Evolutionary conservation across 2,113 vertebrate species (phyloP).

Genomic region (Stigmatopora argus): DNA sequence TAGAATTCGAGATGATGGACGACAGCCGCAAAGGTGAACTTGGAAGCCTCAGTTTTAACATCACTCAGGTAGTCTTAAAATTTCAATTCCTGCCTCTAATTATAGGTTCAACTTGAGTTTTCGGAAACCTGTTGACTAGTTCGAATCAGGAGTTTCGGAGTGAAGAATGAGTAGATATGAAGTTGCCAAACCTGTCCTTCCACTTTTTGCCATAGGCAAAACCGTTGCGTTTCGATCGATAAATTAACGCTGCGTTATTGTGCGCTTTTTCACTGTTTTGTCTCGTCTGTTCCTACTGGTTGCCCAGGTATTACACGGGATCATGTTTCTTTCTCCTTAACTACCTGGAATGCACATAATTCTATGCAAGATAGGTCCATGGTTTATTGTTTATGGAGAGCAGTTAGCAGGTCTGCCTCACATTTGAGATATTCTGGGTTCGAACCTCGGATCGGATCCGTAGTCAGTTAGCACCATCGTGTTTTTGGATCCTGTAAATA

Average conservation of each 20-base stretch:
- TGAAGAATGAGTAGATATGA: not conserved
- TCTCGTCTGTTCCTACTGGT: not conserved
- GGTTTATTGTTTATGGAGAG: not conserved
- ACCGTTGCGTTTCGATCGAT: not conserved
- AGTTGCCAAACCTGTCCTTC: conserved; percentile 52
- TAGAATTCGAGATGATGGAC: conserved; percentile 58
- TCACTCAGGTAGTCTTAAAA: conserved; percentile 40
- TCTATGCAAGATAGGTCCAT: not conserved
- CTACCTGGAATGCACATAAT: not conserved
- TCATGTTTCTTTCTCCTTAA: not conserved
- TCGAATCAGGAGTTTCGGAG: not conserved
- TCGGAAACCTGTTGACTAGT: too few species aligned
- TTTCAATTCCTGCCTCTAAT: not conserved
- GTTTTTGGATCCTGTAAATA: too few species aligned
- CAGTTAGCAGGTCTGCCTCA: too few species aligned
- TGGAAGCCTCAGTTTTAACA: conserved; percentile 26
- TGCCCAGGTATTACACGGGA: not conserved
- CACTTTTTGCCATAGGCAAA: conserved; percentile 21
- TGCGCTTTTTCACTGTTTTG: too few species aligned
- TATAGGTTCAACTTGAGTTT: not conserved
- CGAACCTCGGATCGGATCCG: too few species aligned
- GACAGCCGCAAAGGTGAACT: conserved; percentile 39
- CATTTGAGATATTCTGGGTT: too few species aligned
- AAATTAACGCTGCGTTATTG: not conserved
- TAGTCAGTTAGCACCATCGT: too few species aligned